A percentile compares a stretch with the other conserved stretches of the same genome.
These are phyloP conservation scores for Volucella inflata DNA, from an alignment of 2,888 invertebrate species.

Conservation along the genomic window DNA sequence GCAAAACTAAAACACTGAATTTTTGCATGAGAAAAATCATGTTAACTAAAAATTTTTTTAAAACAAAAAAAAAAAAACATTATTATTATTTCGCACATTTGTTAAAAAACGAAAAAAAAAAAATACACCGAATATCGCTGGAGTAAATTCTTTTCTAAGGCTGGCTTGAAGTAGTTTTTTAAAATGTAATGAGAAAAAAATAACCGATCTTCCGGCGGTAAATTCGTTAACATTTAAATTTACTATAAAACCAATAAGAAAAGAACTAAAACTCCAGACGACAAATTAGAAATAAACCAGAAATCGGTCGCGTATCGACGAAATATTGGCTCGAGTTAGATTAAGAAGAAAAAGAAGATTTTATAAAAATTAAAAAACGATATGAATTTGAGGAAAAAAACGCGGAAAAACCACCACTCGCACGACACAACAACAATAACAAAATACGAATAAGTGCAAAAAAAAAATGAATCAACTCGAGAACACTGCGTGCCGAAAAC, in stretches of 20 bases:
- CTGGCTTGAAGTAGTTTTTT: not conserved
- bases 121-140: not conserved
- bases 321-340: slow-evolving; percentile 7
- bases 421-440: slow-evolving; percentile 59
- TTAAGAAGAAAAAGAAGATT: not conserved
- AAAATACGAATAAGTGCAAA: slow-evolving; percentile 30
- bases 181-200: slow-evolving; percentile 5
- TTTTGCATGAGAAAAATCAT: slow-evolving; percentile 1
- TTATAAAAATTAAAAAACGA: slow-evolving; percentile 36
- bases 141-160: not conserved
- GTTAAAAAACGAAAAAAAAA: slow-evolving; percentile 1
- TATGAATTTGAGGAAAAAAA: slow-evolving; percentile 44
- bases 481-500: slow-evolving; percentile 58
- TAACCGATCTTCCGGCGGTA: slow-evolving; percentile 25
- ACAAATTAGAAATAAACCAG: not conserved
- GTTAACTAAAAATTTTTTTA: not conserved
- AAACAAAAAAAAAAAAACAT: slow-evolving; percentile 1
- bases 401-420: slow-evolving; percentile 61
- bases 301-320: not conserved
- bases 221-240: slow-evolving; percentile 5
- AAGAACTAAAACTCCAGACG: not conserved
- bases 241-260: not conserved
- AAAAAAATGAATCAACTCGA: slow-evolving; percentile 53
- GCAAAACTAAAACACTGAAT: slow-evolving; percentile 47
- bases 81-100: not conserved